Evolutionary conservation across 2,888 invertebrate genomes (phyloP).

Genomic region (Dorcus hopei): DNA sequence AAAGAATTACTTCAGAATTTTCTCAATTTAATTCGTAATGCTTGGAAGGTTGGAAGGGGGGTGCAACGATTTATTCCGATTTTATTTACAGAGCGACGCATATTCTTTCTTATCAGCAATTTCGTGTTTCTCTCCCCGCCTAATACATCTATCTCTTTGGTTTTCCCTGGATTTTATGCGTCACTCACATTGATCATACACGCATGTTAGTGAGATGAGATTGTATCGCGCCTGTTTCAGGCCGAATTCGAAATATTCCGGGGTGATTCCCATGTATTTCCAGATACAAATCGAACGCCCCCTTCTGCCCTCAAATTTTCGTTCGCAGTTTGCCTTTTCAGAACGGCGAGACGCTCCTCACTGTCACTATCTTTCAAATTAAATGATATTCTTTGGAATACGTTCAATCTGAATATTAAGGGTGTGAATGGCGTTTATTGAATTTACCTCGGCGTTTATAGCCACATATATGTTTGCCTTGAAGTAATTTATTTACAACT

Average conservation of each 20-base stretch:
- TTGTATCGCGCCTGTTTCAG: constrained; percentile 7
- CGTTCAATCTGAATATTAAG: background rate
- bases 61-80: no score
- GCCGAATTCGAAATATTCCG: background rate
- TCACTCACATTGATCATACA: constrained; percentile 11
- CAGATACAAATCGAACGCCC: background rate
- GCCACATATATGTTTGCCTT: no score
- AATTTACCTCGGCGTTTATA: no score
- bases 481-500: no score
- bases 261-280: background rate
- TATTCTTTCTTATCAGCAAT: no score
- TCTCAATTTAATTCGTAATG: no score
- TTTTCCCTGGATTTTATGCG: constrained; percentile 1
- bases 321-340: constrained; percentile 5
- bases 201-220: constrained; percentile 9
- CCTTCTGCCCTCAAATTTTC: constrained; percentile 2
- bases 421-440: no score
- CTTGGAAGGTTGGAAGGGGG: no score
- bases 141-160: no score
- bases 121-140: no score
- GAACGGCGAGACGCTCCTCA: background rate
- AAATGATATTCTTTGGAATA: background rate
- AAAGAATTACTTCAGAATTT: no score
- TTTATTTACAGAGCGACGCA: no score
- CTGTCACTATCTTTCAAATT: constrained; percentile 1